A percentile compares a stretch with the other conserved stretches of the same genome.
Evolutionary conservation across 35 echinoderm and acorn worm species (phyloP).

Genomic region (Diadema setosum): DNA sequence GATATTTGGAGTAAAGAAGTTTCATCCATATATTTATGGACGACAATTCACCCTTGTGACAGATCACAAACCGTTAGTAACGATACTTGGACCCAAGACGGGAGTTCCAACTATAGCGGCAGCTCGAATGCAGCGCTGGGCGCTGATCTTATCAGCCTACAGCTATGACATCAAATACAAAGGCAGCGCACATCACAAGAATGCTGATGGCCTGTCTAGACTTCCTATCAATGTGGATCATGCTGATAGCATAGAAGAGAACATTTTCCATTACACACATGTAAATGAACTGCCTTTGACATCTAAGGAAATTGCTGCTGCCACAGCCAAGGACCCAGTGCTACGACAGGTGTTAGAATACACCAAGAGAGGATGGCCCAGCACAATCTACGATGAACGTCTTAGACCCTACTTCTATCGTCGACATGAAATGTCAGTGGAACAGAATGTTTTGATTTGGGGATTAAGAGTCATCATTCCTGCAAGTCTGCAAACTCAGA

Average conservation of each 20-base stretch:
- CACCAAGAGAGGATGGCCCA: too few species aligned
- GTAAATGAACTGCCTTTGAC: constrained; percentile 40
- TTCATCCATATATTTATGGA: constrained; percentile 41
- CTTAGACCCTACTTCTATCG: too few species aligned
- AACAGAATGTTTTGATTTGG: too few species aligned
- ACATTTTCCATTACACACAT: neutral
- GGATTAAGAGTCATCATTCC: constrained; percentile 45
- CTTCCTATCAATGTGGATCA: constrained; percentile 27
- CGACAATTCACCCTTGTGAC: constrained; percentile 70
- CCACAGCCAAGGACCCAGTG: neutral
- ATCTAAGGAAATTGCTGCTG: constrained; percentile 34
- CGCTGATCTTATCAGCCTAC: too few species aligned
- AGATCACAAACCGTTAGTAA: constrained; percentile 65
- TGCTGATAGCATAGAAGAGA: neutral
- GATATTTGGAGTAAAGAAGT: constrained; percentile 65
- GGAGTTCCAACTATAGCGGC: constrained; percentile 50
- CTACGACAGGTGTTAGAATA: constrained; percentile 44
- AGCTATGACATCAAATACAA: too few species aligned
- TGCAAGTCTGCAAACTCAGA: too few species aligned
- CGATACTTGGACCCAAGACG: constrained; percentile 33
- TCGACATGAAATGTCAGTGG: too few species aligned
- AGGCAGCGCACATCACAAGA: constrained; percentile 34
- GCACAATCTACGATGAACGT: too few species aligned
- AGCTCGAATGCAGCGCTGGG: constrained; percentile 56
- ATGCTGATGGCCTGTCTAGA: too few species aligned